A percentile compares a stretch with the other conserved stretches of the same genome.
These are phyloP conservation scores for Prietella phreatophila DNA, from an alignment of 2,113 vertebrate species.

Conservation along the genomic window DNA sequence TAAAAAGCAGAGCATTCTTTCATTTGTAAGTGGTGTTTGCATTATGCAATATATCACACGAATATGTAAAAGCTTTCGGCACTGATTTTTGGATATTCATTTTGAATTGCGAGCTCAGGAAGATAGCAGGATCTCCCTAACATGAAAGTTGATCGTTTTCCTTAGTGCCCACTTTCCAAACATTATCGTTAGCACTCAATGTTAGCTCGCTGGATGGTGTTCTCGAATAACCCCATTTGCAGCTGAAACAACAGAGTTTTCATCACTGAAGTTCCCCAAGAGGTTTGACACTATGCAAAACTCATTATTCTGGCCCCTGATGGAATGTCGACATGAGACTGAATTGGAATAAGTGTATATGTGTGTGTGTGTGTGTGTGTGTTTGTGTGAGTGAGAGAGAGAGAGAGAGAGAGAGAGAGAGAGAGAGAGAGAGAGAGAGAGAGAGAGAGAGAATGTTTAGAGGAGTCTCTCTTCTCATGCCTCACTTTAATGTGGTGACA, in stretches of 20 bases:
- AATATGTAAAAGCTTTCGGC: not conserved
- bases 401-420: too few species aligned
- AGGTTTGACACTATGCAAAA: slow-evolving; percentile 17
- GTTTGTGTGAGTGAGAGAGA: too few species aligned
- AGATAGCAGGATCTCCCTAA: not conserved
- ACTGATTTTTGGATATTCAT: not conserved
- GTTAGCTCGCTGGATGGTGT: not conserved
- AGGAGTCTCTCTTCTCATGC: too few species aligned
- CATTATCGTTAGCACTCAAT: not conserved
- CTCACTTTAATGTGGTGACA: too few species aligned
- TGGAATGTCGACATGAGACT: slow-evolving; percentile 21
- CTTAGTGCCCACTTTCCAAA: not conserved
- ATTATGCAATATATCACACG: not conserved
- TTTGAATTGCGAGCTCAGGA: not conserved
- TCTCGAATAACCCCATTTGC: slow-evolving; percentile 33
- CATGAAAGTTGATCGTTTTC: slow-evolving; percentile 15
- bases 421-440: too few species aligned
- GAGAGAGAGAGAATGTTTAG: too few species aligned
- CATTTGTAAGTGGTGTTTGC: slow-evolving; percentile 34
- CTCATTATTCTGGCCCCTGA: slow-evolving; percentile 28
- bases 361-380: slow-evolving; percentile 10
- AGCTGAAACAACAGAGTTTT: slow-evolving; percentile 37
- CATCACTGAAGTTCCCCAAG: slow-evolving; percentile 1
- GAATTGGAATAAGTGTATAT: not conserved
- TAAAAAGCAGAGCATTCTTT: slow-evolving; percentile 37